phyloP scores from a whole-genome alignment of 2,888 invertebrate species.

The Drosophila emarginata region DNA sequence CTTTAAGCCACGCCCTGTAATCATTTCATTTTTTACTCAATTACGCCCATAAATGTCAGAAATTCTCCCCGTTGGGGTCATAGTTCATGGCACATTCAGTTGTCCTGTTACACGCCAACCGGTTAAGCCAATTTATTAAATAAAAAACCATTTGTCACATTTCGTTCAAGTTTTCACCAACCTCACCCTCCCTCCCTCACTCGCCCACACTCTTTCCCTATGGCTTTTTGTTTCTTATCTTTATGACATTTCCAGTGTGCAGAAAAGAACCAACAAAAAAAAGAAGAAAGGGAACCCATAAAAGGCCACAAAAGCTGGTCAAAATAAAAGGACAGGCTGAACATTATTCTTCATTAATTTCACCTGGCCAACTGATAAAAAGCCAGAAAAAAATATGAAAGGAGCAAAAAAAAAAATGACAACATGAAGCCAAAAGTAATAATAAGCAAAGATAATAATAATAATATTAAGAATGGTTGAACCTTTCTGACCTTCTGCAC shows the following conservation, averaged over 20 bases:
- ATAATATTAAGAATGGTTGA: conserved; percentile 30
- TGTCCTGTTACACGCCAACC: conserved; percentile 50
- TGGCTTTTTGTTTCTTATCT: conserved; percentile 56
- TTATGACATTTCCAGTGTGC: conserved; percentile 60
- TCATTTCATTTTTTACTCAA: conserved; percentile 65
- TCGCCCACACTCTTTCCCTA: conserved; percentile 9
- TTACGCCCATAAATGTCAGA: conserved; percentile 63
- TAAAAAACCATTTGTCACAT: conserved; percentile 77
- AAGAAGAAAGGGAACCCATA: conserved; percentile 53
- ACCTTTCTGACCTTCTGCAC: conserved; percentile 31
- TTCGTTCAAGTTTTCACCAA: conserved; percentile 71
- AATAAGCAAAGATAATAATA: conserved; percentile 40
- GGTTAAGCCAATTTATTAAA: conserved; percentile 78
- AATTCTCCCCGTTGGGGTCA: conserved; percentile 16
- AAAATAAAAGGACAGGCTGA: conserved; percentile 52
- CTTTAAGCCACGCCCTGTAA: conserved; percentile 37
- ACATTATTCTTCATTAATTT: conserved; percentile 75
- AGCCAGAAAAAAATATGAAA: conserved; percentile 35
- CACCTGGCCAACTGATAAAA: conserved; percentile 71
- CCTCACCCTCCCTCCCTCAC: neutral
- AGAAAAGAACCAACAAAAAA: conserved; percentile 44
- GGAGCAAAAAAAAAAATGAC: conserved; percentile 11
- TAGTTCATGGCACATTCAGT: conserved; percentile 25
- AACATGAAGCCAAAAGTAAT: conserved; percentile 49
- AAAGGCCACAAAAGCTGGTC: conserved; percentile 43